Evolutionary conservation across 2,113 vertebrate genomes (phyloP), one percentile per base, ranked within the genome.

Genomic region (Lepidothrix coronata): DNA sequence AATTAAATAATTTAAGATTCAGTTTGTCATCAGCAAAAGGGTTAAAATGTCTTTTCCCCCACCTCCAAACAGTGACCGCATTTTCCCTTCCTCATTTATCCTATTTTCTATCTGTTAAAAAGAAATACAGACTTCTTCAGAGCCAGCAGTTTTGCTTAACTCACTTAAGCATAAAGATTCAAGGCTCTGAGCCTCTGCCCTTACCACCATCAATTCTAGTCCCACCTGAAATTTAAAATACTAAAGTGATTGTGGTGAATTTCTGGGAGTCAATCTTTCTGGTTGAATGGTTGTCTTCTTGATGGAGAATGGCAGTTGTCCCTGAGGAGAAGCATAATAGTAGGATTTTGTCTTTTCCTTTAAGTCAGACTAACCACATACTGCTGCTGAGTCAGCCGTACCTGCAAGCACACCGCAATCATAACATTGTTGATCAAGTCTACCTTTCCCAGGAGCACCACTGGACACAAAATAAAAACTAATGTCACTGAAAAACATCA

Each of bases 151-250:
- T 96, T 95, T 95, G 76, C 72, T 97, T 91, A 96, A 95, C 82
- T 92, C 86, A 89, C 75, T 95, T 91, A 91, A 92, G 80, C 85
- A 86, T 62, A 87, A 92, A 89, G 91, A 96, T 78, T 93, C 92
- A 75, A 93, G 67, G 70, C 86, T 89, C 80, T 79, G 54, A 94
- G 92, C 92, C 83, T 92, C 91, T 96, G 80, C 91, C 91, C 91
- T 93, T 85, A 92, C 27, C 37, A 85, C 70, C 89, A 96, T 94
- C 96, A 96, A 93, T 94, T 94, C 86, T 91, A 89, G 89, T 94
- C 85, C 89, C 95, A 94, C 80, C 91, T 96, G 94, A 96, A 96
- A 96, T 96, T 93, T 93, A 96, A 95, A 94, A 90, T 87, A 85
- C 49, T 96, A 39, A 94, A 93, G 80, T 55, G 92, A 94, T 74